Base-by-base conservation (phyloP, 2,113 vertebrate species). In the Hoplias malabaricus region DNA sequence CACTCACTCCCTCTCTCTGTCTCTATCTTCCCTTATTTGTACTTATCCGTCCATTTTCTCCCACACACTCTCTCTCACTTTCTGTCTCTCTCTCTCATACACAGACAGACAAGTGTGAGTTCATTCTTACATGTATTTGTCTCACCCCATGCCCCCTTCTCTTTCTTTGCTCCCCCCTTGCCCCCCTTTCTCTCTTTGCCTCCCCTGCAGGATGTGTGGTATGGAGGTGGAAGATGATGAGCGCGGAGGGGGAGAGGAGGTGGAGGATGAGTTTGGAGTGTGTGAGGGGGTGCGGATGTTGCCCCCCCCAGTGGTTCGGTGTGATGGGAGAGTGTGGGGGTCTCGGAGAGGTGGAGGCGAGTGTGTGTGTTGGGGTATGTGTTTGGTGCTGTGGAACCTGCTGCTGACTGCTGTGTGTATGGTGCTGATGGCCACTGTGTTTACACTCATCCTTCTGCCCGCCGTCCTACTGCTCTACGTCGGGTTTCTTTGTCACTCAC, bases 401-500 rank as follows among this genome's bases (percentile, higher is more conserved):
- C 82, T 91, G 16, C 86, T 95, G 9, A 77, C 90, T 0, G 34
- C 84, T 5, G 88, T 88, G 76, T 90, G 94, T 36, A 80, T 89
- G 6, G 63, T 92, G 34, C 78, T 97, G 40, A 87, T 95, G 83
- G 82, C 81, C 0, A 31, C 85, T 48, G 87, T 96, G 48, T 92
- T 95, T 62, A 87, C 87, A 14, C 82, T 92, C 53, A 85, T 95
- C 66, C 89, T 96, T 79, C 86, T 95, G 75, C 95, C 94, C 0
- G 92, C 94, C 0, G 80, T 88, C n/a, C 85, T 92, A 87, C 93
- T 95, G 88, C 87, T 97, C 48, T 92, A 93, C 21, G 89, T 89
- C 0, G 95, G 96, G 1, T 95, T 96, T 75, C 91, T 96, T 81
- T 96, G 96, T 77, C 96, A 96, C 66, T 94, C 95, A 23, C 92